Evolutionary conservation across 92 coral and sea anemone genomes (phyloP).

Genomic region (Palythoa grandiflora): DNA sequence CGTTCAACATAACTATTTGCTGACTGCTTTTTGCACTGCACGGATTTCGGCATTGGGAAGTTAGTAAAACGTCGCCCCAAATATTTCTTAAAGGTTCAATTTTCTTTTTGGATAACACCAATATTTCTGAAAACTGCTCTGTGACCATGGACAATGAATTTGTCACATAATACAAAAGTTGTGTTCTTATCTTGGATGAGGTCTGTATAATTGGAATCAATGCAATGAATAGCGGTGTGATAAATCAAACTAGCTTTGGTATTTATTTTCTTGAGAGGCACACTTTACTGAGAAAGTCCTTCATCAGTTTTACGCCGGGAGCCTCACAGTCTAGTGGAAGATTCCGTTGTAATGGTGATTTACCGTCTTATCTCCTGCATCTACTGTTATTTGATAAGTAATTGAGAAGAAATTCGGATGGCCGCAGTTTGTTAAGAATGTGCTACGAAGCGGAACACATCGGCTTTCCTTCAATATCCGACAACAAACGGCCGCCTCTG

Average conservation of each 20-base stretch:
- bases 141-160: conserved; percentile 33
- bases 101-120: conserved; percentile 21
- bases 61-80: conserved; percentile 11
- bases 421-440: conserved; percentile 30
- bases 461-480: not conserved
- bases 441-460: not conserved
- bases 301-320: conserved; percentile 31
- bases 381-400: conserved; percentile 45
- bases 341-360: conserved; percentile 23
- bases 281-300: conserved; percentile 22
- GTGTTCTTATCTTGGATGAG: conserved; percentile 39
- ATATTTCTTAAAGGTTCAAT: conserved; percentile 28
- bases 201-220: conserved; percentile 36
- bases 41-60: conserved; percentile 24
- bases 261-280: conserved; percentile 16
- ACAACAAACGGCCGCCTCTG: not conserved
- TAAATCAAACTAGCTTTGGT: conserved; percentile 33
- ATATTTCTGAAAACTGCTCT: conserved; percentile 31
- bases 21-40: conserved; percentile 2
- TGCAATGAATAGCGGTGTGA: conserved; percentile 28
- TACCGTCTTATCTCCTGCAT: conserved; percentile 10
- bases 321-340: conserved; percentile 27
- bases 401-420: conserved; percentile 39
- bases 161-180: conserved; percentile 50
- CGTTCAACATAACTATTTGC: conserved; percentile 21